Evolutionary conservation across 1,140 invertebrate genomes (phyloP), one percentile per base, ranked within the genome.

Genomic region (Hermetia illucens): DNA sequence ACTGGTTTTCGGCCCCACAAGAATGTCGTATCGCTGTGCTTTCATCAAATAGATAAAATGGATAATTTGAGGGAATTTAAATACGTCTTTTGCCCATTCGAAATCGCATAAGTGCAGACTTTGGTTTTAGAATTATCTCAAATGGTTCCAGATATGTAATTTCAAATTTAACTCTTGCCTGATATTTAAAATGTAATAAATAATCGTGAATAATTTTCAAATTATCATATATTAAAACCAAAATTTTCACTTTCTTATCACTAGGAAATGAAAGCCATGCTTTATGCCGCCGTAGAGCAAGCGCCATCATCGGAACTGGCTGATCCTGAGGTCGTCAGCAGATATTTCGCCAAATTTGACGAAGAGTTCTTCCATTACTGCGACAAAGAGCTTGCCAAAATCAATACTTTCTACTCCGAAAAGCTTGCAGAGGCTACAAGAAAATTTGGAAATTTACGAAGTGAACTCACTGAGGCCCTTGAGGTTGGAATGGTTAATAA

Each of bases 341-440:
- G 80, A 24, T 82, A 82, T 52, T 82, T 79, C 61, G 77, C 75
- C 12, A 75, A 79, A 46, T 89, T 90, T 67, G 82, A 87, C 54
- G 84, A 89, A 52, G 70, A 79, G 39, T 90, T 89, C 60, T 85
- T 89, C 49, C 75, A 77, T 46, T 85, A 79, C 50, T 87, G 82
- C 62, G 83, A 88, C 52, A 82, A 82, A 51, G 85, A 90, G 63
- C 62, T 89, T 31, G 69, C 76, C 33, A 90, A 89, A 63, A 88
- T 90, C 41, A 88, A 89, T 58, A 85, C 80, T 10, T 90, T 90
- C 54, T 90, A 82, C 55, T 77, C 82, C 47, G 86, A 91, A 65
- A 91, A 90, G 60, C 63, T 90, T 48, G 83, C 86, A 2, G 86
- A 90, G 62, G 85, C 85, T 0, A 83, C 74, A 6, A 64, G 86